Evolutionary conservation across 2,888 invertebrate genomes (phyloP).

Genomic region (Plusia festucae): DNA sequence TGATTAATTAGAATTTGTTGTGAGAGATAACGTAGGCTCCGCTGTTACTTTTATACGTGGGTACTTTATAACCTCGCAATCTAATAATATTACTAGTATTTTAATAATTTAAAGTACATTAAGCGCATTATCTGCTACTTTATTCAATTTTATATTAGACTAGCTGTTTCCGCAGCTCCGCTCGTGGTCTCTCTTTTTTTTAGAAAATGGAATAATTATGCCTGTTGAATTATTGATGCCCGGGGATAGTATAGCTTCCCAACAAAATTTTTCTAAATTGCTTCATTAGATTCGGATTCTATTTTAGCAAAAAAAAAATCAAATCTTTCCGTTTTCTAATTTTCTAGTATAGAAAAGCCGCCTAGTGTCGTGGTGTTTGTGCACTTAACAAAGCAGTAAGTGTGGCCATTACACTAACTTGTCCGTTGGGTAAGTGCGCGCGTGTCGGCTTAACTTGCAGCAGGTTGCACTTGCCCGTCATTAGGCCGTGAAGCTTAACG

Average conservation of each 20-base stretch:
- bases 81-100: no score
- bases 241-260: no score
- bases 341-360: no score
- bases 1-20: constrained; percentile 48
- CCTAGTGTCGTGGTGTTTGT: constrained; percentile 11
- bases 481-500: constrained; percentile 56
- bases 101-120: no score
- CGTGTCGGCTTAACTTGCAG: constrained; percentile 45
- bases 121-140: neutral
- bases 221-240: no score
- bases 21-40: constrained; percentile 26
- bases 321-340: no score
- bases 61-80: constrained; percentile 1
- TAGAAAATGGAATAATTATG: no score
- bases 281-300: no score
- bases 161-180: no score
- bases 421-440: constrained; percentile 26
- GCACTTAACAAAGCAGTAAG: constrained; percentile 21
- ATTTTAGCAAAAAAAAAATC: no score
- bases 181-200: no score
- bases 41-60: constrained; percentile 24
- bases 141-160: neutral
- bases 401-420: constrained; percentile 28
- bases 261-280: no score
- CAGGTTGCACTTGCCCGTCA: constrained; percentile 53